phyloP scores from a whole-genome alignment of 2,888 invertebrate species.

The Cheilosia scutellata region DNA sequence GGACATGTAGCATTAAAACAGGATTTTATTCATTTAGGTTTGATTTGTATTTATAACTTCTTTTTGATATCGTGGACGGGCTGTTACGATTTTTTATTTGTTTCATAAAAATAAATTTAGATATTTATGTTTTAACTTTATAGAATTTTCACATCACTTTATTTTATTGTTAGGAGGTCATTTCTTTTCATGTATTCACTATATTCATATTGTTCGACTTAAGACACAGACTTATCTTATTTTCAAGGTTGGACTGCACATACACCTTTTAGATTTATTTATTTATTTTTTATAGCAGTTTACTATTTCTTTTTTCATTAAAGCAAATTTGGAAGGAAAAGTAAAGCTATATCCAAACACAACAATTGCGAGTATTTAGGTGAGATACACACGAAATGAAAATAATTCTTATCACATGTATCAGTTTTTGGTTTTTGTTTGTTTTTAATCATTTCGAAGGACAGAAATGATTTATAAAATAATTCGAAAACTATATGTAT shows the following conservation, averaged over 20 bases:
- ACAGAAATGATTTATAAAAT: neutral
- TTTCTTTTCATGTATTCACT: constrained; percentile 75
- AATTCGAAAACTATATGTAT: constrained; percentile 5
- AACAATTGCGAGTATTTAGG: constrained; percentile 72
- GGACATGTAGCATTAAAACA: constrained; percentile 63
- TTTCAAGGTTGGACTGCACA: constrained; percentile 51
- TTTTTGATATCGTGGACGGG: constrained; percentile 68
- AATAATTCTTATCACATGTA: constrained; percentile 56
- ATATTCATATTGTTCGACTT: neutral
- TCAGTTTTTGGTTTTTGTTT: constrained; percentile 1
- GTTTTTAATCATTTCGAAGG: constrained; percentile 1
- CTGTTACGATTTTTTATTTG: constrained; percentile 52
- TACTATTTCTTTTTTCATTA: neutral
- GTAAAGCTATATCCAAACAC: constrained; percentile 61
- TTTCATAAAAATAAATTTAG: constrained; percentile 28
- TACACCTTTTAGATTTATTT: constrained; percentile 12
- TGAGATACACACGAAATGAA: constrained; percentile 53
- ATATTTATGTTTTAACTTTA: constrained; percentile 14
- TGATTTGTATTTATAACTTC: constrained; percentile 16
- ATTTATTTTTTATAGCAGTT: neutral
- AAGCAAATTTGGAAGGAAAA: constrained; percentile 54
- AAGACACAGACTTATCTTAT: constrained; percentile 39
- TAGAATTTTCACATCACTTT: constrained; percentile 57
- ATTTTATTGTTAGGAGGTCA: constrained; percentile 78
- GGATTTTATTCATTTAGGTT: constrained; percentile 18